A percentile compares a stretch with the other conserved stretches of the same genome.
These are phyloP conservation scores for Polymixis flavicincta DNA, from an alignment of 2,888 invertebrate species.

Conservation along the genomic window DNA sequence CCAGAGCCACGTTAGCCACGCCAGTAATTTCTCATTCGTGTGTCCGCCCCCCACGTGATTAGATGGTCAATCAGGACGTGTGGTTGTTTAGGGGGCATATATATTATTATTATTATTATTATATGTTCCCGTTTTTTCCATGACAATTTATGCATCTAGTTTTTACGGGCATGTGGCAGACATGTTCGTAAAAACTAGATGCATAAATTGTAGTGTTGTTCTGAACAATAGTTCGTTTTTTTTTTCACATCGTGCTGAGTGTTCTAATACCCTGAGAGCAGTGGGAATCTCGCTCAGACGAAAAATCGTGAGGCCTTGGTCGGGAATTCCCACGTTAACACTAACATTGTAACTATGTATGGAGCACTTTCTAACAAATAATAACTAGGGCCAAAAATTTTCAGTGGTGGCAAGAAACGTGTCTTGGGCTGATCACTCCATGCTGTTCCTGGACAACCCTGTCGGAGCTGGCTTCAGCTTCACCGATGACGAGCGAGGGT, in stretches of 20 bases:
- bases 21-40: too few species aligned
- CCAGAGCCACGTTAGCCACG: too few species aligned
- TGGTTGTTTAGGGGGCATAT: too few species aligned
- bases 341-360: neutral
- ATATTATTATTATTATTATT: too few species aligned
- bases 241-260: conserved; percentile 2
- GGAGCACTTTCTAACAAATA: neutral
- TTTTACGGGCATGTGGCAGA: conserved; percentile 6
- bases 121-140: conserved; percentile 7
- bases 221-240: conserved; percentile 25
- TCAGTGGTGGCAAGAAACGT: conserved; percentile 50
- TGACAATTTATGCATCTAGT: conserved; percentile 13
- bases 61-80: too few species aligned
- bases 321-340: neutral
- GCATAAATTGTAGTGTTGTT: neutral
- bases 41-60: too few species aligned
- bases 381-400: conserved; percentile 2
- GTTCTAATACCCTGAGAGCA: neutral
- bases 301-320: neutral
- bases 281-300: neutral
- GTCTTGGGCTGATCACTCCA: conserved; percentile 90
- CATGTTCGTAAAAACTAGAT: too few species aligned
- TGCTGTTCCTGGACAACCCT: conserved; percentile 92
- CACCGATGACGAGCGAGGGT: conserved; percentile 88
- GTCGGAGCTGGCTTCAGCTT: conserved; percentile 92